Evolutionary conservation across 2,888 invertebrate genomes (phyloP).

Genomic region (Molorchus minor): DNA sequence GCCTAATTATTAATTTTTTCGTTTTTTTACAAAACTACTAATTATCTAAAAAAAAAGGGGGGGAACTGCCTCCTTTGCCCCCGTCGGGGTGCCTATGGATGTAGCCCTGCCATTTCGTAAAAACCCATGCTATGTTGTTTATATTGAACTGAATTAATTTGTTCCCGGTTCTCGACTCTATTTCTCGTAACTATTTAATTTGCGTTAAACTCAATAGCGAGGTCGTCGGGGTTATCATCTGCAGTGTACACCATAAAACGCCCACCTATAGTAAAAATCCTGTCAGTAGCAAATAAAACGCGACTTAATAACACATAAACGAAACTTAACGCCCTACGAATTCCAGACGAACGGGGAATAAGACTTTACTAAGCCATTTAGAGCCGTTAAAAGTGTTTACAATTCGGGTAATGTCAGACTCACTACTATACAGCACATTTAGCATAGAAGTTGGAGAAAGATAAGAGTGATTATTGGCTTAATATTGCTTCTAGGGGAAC

Average conservation of each 20-base stretch:
- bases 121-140: no score
- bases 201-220: not conserved
- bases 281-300: slow-evolving; percentile 8
- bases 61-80: no score
- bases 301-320: slow-evolving; percentile 12
- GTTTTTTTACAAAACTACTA: no score
- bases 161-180: no score
- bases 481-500: slow-evolving; percentile 5
- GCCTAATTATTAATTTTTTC: no score
- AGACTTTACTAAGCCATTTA: slow-evolving; percentile 51
- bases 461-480: slow-evolving; percentile 15
- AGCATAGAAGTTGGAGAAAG: slow-evolving; percentile 28
- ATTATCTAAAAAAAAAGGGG: no score
- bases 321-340: no score
- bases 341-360: slow-evolving; percentile 50
- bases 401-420: slow-evolving; percentile 49
- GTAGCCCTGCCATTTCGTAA: no score
- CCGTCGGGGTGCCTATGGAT: no score
- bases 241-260: not conserved
- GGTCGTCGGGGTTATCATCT: not conserved
- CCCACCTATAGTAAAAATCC: slow-evolving; percentile 6
- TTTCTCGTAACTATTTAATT: no score
- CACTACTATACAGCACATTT: slow-evolving; percentile 41
- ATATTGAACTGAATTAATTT: no score
- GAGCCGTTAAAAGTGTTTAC: slow-evolving; percentile 52